These are phyloP conservation scores for Euzophera pinguis DNA, from an alignment of 2,888 invertebrate genomes.

Conservation along the genomic window DNA sequence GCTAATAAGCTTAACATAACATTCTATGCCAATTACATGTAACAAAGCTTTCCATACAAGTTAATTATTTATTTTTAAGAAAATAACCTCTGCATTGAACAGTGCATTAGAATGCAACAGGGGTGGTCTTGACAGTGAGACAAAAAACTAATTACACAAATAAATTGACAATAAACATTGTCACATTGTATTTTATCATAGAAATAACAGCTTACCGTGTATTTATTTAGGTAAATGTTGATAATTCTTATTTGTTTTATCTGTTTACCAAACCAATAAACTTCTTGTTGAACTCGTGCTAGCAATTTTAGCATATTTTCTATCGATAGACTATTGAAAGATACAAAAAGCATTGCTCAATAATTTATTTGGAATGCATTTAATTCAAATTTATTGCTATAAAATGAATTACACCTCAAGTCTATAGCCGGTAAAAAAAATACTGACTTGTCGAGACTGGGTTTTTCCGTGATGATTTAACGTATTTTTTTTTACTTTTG, in stretches of 20 bases:
- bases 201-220: no score
- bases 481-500: background rate
- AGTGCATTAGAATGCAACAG: conserved; percentile 2
- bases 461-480: conserved; percentile 16
- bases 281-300: background rate
- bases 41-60: no score
- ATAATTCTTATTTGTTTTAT: background rate
- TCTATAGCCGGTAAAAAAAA: conserved; percentile 40
- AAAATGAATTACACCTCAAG: conserved; percentile 7
- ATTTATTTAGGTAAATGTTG: no score
- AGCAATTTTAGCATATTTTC: background rate
- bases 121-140: background rate
- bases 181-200: background rate
- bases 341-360: background rate
- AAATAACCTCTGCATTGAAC: background rate
- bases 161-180: conserved; percentile 3
- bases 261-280: background rate
- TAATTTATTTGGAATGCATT: background rate
- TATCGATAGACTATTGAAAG: no score
- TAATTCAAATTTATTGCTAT: background rate
- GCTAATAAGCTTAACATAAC: background rate
- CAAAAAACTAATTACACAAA: background rate
- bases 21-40: no score
- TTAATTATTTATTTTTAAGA: no score
- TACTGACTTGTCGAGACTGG: conserved; percentile 32